These are phyloP conservation scores for Mormyrus proboscirostris DNA, from an alignment of 2,797 vertebrate species.

Conservation along the genomic window DNA sequence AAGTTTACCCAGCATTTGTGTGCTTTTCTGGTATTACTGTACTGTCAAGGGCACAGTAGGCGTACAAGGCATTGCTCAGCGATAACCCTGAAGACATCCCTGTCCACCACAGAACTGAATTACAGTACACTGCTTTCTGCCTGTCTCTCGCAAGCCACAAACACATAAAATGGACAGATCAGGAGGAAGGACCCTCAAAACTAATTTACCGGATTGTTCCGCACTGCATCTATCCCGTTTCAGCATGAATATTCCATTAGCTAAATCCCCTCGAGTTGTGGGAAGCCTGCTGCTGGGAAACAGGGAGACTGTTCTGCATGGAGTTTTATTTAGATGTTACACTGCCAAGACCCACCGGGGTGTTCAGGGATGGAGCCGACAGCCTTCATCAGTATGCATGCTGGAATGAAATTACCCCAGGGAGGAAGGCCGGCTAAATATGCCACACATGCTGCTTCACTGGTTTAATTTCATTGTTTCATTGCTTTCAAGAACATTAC, in stretches of 20 bases:
- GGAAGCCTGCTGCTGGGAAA: constrained; percentile 60
- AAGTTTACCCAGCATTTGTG: background rate
- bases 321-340: constrained; percentile 67
- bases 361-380: constrained; percentile 56
- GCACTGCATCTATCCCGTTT: constrained; percentile 9
- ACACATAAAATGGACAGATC: constrained; percentile 4
- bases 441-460: constrained; percentile 56
- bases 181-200: constrained; percentile 7
- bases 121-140: background rate
- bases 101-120: background rate
- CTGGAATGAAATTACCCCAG: constrained; percentile 64
- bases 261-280: constrained; percentile 59
- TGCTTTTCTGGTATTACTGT: background rate
- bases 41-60: background rate
- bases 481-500: constrained; percentile 67
- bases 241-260: constrained; percentile 67
- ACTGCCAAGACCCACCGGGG: constrained; percentile 62
- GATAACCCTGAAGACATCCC: background rate
- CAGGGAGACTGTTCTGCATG: constrained; percentile 64
- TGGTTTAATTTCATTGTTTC: constrained; percentile 75
- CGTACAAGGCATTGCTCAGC: background rate
- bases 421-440: constrained; percentile 44
- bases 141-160: background rate
- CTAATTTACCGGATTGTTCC: constrained; percentile 29
- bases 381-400: constrained; percentile 57